These are phyloP conservation scores for Dendroctonus valens DNA, from an alignment of 1,140 invertebrate genomes.

Conservation along the genomic window DNA sequence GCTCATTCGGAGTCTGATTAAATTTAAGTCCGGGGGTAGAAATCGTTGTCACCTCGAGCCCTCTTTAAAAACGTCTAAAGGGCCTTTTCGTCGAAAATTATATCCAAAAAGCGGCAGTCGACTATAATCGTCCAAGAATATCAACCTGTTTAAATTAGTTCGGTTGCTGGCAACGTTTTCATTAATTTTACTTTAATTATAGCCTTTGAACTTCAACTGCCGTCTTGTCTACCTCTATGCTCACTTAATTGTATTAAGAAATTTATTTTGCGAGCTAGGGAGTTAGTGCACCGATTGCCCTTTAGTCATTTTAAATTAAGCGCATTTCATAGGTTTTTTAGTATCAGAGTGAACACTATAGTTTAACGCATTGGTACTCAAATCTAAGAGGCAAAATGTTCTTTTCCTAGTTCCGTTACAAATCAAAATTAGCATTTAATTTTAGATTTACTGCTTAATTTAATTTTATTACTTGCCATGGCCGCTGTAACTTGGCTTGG, in stretches of 20 bases:
- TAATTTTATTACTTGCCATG: too few relatives aligned
- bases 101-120: constrained; percentile 28
- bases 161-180: constrained; percentile 34
- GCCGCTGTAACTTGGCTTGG: too few relatives aligned
- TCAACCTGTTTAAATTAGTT: constrained; percentile 40
- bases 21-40: constrained; percentile 41
- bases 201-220: constrained; percentile 15
- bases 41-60: constrained; percentile 36
- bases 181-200: constrained; percentile 36
- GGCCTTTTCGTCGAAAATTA: constrained; percentile 36
- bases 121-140: constrained; percentile 35
- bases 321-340: too few relatives aligned
- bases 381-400: too few relatives aligned
- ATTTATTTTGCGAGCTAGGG: not conserved
- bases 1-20: constrained; percentile 46
- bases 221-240: not conserved
- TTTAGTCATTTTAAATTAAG: too few relatives aligned
- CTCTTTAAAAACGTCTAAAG: constrained; percentile 43
- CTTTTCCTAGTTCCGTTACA: too few relatives aligned
- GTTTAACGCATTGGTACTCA: too few relatives aligned
- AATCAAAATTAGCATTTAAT: too few relatives aligned
- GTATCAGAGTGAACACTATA: too few relatives aligned
- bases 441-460: too few relatives aligned
- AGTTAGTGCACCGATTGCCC: too few relatives aligned
- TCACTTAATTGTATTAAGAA: constrained; percentile 1